These are phyloP conservation scores for Nymphalis c-album DNA, from an alignment of 2,888 invertebrate genomes.

Conservation along the genomic window DNA sequence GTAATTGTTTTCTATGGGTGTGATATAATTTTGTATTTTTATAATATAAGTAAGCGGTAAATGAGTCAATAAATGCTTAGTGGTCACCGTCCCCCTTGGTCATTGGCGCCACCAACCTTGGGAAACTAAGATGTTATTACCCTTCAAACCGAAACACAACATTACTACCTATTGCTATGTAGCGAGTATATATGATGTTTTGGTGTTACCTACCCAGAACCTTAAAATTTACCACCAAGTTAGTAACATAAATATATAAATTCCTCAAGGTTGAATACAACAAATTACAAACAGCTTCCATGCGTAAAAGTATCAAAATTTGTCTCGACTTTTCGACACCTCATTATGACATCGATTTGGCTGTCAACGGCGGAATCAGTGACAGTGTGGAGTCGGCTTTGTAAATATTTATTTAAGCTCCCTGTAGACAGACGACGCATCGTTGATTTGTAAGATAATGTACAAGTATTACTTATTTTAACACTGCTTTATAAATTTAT, in stretches of 20 bases:
- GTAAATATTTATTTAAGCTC: constrained; percentile 33
- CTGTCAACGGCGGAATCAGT: constrained; percentile 47
- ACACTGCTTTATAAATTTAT: not conserved
- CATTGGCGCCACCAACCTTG: too few species aligned
- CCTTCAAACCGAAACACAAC: not conserved
- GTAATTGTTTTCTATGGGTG: too few species aligned
- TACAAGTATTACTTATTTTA: constrained; percentile 8
- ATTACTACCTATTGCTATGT: not conserved
- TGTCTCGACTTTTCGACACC: constrained; percentile 51
- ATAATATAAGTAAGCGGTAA: too few species aligned
- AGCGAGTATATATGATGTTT: not conserved
- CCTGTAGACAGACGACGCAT: constrained; percentile 16
- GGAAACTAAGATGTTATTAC: too few species aligned
- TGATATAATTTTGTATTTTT: too few species aligned
- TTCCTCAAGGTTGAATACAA: not conserved
- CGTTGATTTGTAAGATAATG: constrained; percentile 5
- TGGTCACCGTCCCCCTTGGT: too few species aligned
- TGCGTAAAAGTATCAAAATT: constrained; percentile 41
- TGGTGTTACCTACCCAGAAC: too few species aligned
- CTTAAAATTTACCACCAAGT: not conserved
- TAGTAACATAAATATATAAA: not conserved
- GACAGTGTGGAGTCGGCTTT: constrained; percentile 15
- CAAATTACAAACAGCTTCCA: constrained; percentile 39
- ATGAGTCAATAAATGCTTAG: too few species aligned
- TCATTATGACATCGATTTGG: constrained; percentile 54